phyloP scores from a whole-genome alignment of 2,113 vertebrate species.

The Nibea coibor region DNA sequence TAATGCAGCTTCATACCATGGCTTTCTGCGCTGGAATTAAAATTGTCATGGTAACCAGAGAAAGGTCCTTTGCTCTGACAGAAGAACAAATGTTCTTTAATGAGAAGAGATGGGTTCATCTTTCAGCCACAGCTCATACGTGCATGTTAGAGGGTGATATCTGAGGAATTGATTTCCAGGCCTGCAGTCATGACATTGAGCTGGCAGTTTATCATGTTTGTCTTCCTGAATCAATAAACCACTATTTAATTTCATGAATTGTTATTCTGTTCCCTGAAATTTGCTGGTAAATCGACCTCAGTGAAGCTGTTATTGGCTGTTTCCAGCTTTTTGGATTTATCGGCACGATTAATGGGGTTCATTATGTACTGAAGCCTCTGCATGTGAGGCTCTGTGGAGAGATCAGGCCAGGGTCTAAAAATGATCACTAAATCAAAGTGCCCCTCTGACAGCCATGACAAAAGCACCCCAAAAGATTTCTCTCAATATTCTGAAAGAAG shows the following conservation, averaged over 20 bases:
- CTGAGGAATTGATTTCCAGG: slow-evolving; percentile 22
- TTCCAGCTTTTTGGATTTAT: slow-evolving; percentile 50
- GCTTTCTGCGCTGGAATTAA: slow-evolving; percentile 8
- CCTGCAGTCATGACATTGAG: slow-evolving; percentile 7
- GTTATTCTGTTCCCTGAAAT: slow-evolving; percentile 52
- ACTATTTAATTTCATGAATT: slow-evolving; percentile 44
- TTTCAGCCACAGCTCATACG: neutral
- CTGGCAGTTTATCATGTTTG: slow-evolving; percentile 40
- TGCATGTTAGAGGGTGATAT: neutral
- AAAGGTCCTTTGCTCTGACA: slow-evolving; percentile 19
- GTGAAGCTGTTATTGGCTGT: slow-evolving; percentile 34
- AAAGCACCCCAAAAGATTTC: slow-evolving; percentile 14
- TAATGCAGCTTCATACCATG: neutral
- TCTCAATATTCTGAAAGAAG: slow-evolving; percentile 28
- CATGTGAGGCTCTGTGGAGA: slow-evolving; percentile 18
- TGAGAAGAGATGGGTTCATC: slow-evolving; percentile 19
- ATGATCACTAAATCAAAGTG: slow-evolving; percentile 55
- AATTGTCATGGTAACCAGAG: slow-evolving; percentile 54
- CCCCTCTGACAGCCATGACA: slow-evolving; percentile 31
- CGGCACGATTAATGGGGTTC: slow-evolving; percentile 44
- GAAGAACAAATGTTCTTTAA: slow-evolving; percentile 23
- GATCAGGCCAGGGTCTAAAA: slow-evolving; percentile 43
- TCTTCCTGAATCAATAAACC: slow-evolving; percentile 50
- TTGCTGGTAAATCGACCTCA: slow-evolving; percentile 41
- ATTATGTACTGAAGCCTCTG: slow-evolving; percentile 27